These are phyloP conservation scores for Lasiurus borealis DNA, from an alignment of 2,113 vertebrate species.

Conservation along the genomic window DNA sequence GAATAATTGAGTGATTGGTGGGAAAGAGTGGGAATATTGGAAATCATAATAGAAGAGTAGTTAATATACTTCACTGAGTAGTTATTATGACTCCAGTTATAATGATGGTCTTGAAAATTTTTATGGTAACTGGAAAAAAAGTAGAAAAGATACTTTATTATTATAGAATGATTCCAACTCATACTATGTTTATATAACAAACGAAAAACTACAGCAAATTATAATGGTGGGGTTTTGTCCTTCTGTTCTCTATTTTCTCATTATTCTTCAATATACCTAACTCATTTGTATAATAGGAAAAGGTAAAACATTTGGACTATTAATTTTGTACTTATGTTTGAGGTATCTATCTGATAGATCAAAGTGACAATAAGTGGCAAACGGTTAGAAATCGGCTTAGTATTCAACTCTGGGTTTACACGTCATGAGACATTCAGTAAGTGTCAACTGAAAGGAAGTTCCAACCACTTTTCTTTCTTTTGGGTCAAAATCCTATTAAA, in stretches of 20 bases:
- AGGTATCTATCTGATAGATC: background rate
- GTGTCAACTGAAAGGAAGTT: conserved; percentile 15
- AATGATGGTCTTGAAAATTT: conserved; percentile 8
- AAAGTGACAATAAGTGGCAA: conserved; percentile 8
- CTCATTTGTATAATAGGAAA: conserved; percentile 24
- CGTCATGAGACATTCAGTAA: background rate
- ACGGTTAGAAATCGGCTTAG: conserved; percentile 1
- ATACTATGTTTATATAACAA: background rate
- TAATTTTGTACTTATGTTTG: background rate
- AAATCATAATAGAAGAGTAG: background rate
- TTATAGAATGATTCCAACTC: background rate
- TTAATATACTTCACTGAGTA: conserved; percentile 10
- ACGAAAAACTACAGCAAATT: background rate
- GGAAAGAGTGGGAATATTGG: background rate
- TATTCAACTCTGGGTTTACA: background rate
- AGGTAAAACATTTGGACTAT: background rate
- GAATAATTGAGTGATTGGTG: background rate
- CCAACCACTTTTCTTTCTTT: conserved; percentile 16
- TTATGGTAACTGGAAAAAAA: background rate
- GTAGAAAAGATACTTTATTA: conserved; percentile 4
- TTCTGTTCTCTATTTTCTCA: conserved; percentile 9
- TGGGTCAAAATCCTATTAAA: background rate
- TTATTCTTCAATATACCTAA: background rate
- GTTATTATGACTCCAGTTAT: background rate
- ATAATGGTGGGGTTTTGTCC: background rate